A percentile compares a stretch with the other conserved stretches of the same genome.
phyloP scores from a whole-genome alignment of 2,888 invertebrate genomes.

The Buathra laborator region DNA sequence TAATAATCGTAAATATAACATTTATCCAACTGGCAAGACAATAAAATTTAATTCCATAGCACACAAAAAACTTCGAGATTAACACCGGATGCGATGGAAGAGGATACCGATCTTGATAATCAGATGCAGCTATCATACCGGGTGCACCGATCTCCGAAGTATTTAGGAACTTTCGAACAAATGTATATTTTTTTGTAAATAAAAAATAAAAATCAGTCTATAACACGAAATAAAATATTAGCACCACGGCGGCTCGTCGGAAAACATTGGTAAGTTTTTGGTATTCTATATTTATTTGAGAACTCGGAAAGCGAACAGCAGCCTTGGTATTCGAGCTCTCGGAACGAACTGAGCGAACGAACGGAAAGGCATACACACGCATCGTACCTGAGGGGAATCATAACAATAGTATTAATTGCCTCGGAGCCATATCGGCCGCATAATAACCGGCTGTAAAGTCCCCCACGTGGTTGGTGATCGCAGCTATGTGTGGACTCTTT shows the following conservation, averaged over 20 bases:
- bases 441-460: slow-evolving; percentile 80
- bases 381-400: slow-evolving; percentile 80
- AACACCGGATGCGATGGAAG: not conserved
- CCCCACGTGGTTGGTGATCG: slow-evolving; percentile 52
- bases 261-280: not conserved
- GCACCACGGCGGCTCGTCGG: not conserved
- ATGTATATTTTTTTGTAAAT: not conserved
- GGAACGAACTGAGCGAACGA: slow-evolving; percentile 65
- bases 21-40: not conserved
- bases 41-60: not conserved
- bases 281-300: not conserved
- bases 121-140: not conserved
- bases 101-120: not conserved
- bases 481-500: slow-evolving; percentile 31
- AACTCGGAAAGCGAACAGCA: slow-evolving; percentile 24
- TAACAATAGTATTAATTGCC: slow-evolving; percentile 85
- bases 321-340: slow-evolving; percentile 66
- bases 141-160: not conserved
- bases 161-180: not conserved
- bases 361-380: slow-evolving; percentile 74
- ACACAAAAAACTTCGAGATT: not conserved
- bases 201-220: not conserved
- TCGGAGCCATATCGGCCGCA: slow-evolving; percentile 81
- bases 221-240: not conserved
- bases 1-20: slow-evolving; percentile 18